Evolutionary conservation across 2,888 invertebrate genomes (phyloP).

Genomic region (Meiosimyza platycephala): DNA sequence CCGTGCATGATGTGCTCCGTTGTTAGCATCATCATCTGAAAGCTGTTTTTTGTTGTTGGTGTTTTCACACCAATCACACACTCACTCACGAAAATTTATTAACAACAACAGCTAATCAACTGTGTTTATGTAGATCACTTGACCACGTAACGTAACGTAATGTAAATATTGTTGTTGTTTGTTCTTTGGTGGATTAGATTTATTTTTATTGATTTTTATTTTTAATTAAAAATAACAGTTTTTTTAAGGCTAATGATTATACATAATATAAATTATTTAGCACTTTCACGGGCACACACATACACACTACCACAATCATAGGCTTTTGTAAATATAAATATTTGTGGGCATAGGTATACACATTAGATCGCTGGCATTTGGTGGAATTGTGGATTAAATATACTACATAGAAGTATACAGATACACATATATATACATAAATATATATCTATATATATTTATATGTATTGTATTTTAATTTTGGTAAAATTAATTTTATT

Average conservation of each 20-base stretch:
- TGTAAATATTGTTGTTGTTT: constrained; percentile 24
- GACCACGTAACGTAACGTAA: not conserved
- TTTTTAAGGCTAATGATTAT: constrained; percentile 19
- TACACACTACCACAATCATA: too few relatives aligned
- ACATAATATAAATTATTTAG: not conserved
- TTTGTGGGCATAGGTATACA: too few relatives aligned
- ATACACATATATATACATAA: not conserved
- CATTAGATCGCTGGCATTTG: too few relatives aligned
- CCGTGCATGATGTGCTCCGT: constrained; percentile 80
- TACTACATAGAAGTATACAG: not conserved
- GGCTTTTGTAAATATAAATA: too few relatives aligned
- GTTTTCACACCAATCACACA: too few relatives aligned
- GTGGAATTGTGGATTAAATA: too few relatives aligned
- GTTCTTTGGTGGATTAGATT: constrained; percentile 28
- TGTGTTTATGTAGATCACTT: not conserved
- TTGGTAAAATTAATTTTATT: too few relatives aligned
- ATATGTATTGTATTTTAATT: too few relatives aligned
- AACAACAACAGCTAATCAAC: not conserved
- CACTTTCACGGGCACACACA: too few relatives aligned
- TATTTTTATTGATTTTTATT: constrained; percentile 27
- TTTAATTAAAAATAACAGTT: constrained; percentile 30
- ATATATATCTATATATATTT: not conserved
- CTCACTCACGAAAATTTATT: not conserved
- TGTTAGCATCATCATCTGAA: constrained; percentile 63
- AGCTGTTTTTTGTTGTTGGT: constrained; percentile 22